These are phyloP conservation scores for Platycnemis pennipes DNA, from an alignment of 2,888 invertebrate genomes.

Conservation along the genomic window DNA sequence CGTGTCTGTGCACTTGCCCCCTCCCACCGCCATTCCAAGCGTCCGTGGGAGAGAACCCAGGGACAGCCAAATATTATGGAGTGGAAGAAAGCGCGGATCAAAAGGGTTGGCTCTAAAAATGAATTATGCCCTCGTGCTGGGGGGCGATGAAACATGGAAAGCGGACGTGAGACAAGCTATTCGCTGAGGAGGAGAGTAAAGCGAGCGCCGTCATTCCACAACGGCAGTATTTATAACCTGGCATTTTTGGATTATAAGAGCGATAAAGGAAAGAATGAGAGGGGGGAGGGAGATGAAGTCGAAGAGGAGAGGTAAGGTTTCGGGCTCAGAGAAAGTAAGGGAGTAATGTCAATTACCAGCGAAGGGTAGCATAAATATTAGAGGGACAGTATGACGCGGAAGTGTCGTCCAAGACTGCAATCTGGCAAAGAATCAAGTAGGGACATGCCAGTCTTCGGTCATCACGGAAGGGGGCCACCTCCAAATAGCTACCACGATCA, in stretches of 20 bases:
- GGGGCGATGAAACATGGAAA: slow-evolving; percentile 49
- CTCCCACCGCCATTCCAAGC: not conserved
- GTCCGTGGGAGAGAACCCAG: not conserved
- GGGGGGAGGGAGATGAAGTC: not conserved
- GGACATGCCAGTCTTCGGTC: too few species aligned
- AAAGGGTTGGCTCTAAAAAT: slow-evolving; percentile 10
- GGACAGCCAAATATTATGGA: not conserved
- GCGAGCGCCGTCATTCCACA: not conserved
- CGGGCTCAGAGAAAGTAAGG: not conserved
- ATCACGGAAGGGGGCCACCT: too few species aligned
- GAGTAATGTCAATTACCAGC: not conserved
- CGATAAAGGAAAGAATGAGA: not conserved
- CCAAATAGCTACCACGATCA: too few species aligned
- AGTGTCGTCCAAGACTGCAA: not conserved
- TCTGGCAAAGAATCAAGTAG: not conserved
- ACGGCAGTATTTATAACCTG: not conserved
- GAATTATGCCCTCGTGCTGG: not conserved
- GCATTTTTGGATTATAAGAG: not conserved
- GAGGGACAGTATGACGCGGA: not conserved
- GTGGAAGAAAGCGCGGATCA: not conserved
- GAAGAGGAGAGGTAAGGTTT: not conserved
- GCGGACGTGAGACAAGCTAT: slow-evolving; percentile 49
- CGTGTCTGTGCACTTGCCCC: not conserved
- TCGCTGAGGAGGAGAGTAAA: not conserved
- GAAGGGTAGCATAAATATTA: not conserved